These are phyloP conservation scores for Caenorhabditis afra DNA, from an alignment of 2,888 invertebrate genomes.

Conservation along the genomic window DNA sequence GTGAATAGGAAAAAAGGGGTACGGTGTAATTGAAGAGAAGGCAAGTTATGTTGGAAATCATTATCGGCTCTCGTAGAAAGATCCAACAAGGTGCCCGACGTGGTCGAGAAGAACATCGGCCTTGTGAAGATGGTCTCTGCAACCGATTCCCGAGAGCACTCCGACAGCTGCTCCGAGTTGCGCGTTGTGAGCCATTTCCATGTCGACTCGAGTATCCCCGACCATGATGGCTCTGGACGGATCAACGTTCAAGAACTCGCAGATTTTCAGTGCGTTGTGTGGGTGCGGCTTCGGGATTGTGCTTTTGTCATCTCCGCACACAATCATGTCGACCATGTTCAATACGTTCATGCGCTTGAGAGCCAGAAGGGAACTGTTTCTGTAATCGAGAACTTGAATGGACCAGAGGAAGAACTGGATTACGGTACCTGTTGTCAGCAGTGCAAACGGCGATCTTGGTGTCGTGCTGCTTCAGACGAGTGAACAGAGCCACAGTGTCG, in stretches of 20 bases:
- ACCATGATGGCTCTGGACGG: constrained; percentile 81
- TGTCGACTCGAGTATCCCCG: constrained; percentile 82
- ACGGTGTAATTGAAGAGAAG: too few relatives aligned
- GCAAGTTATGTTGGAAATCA: too few relatives aligned
- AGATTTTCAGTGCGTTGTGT: constrained; percentile 81
- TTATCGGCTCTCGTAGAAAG: constrained; percentile 42
- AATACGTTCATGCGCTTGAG: constrained; percentile 72
- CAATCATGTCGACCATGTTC: constrained; percentile 81
- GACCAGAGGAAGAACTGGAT: neutral
- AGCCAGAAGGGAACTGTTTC: constrained; percentile 73
- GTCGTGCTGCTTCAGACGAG: constrained; percentile 80
- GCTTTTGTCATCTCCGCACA: constrained; percentile 82
- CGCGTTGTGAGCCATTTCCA: constrained; percentile 82
- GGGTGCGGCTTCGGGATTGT: constrained; percentile 82
- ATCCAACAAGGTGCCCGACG: constrained; percentile 47
- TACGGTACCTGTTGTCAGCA: constrained; percentile 80
- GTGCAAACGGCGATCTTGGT: constrained; percentile 82
- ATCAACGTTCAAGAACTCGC: constrained; percentile 70
- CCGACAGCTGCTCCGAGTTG: constrained; percentile 81
- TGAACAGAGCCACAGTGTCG: constrained; percentile 81
- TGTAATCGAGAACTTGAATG: constrained; percentile 12
- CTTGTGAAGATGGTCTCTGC: constrained; percentile 73
- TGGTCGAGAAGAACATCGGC: constrained; percentile 71
- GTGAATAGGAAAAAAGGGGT: too few relatives aligned
- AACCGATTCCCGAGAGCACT: constrained; percentile 81